A percentile compares a stretch with the other conserved stretches of the same genome.
Evolutionary conservation across 2,888 invertebrate genomes (phyloP).

Genomic region (Tinea trinotella): DNA sequence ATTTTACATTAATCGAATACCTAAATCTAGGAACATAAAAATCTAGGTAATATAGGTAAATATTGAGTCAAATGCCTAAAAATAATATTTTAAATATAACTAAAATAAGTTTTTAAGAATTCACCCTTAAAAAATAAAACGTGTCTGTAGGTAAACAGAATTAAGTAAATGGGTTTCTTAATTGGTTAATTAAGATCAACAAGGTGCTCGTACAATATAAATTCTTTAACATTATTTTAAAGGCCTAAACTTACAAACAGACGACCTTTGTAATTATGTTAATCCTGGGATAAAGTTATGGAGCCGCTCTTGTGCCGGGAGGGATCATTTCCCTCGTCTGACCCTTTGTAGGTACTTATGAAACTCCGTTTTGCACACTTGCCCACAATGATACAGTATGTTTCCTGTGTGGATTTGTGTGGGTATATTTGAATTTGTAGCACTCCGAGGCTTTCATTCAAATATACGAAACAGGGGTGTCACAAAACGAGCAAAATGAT

Average conservation of each 20-base stretch:
- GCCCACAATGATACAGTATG: conserved; percentile 27
- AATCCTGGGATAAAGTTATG: conserved; percentile 66
- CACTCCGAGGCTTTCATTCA: conserved; percentile 44
- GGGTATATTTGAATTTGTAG: conserved; percentile 1
- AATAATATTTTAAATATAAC: too few species aligned
- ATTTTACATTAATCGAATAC: too few species aligned
- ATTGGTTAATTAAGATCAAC: conserved; percentile 4
- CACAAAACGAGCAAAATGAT: conserved; percentile 21
- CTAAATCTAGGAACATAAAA: too few species aligned
- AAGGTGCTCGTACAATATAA: conserved; percentile 4
- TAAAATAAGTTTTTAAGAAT: too few species aligned
- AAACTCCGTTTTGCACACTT: conserved; percentile 42
- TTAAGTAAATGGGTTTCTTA: neutral
- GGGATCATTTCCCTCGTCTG: conserved; percentile 10
- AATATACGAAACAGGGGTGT: conserved; percentile 42
- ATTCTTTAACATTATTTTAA: conserved; percentile 4
- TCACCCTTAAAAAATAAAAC: too few species aligned
- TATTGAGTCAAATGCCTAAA: too few species aligned
- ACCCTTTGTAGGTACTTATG: conserved; percentile 30
- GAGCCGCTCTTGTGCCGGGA: conserved; percentile 51
- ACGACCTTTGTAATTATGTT: conserved; percentile 61
- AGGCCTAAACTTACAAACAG: conserved; percentile 20
- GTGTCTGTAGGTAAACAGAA: neutral
- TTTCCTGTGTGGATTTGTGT: conserved; percentile 9
- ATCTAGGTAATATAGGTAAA: too few species aligned